Base-by-base conservation (phyloP, 1,140 invertebrate genomes). In the Wiebesia pumilae region DNA sequence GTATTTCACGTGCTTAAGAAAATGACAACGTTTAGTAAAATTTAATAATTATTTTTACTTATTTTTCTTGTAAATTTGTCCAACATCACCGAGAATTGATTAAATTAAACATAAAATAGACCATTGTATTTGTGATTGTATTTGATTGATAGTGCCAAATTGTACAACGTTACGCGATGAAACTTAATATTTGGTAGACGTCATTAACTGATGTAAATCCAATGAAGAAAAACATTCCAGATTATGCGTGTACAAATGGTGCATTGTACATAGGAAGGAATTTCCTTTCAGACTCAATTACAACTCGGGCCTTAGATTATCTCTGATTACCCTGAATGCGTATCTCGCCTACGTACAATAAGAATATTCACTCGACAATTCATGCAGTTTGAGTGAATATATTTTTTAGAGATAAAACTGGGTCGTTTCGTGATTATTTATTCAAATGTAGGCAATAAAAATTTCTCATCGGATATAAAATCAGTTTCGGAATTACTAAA, bases 221-320 rank as follows among this genome's bases (percentile, higher is more conserved):
- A 69, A 71, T 67, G 65, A 62, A 71, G 65, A 71, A 81, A 40
- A 65, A 71, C 40, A 43, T 69, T 69, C 77, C 38, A 47, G 16
- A n/a, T 30, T 38, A 38, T n/a, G 40, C 16, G 40, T 38, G 40
- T 10, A 69, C 62, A 19, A 71, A 14, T 69, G 1, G 43, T 51
- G 77, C 83, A 79, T 51, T 78, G 65, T 80, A 38, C 43, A 69
- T 40, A 58, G 73, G 35, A 62, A 79, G n/a, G 83, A 85, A 85
- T 85, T 81, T 81, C 77, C 77, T 85, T 85, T 85, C 84, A 85
- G 65, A 4, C 65, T 81, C 84, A 80, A 85, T 85, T 85, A 77
- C 82, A 35, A 21, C 67, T 62, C n/a, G 40, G 51, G 4, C 51
- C 21, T 62, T 40, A 62, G 71, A 84, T 77, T 9, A 43, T 43